Base-by-base conservation (phyloP, 2,888 invertebrate genomes). In the Macrophya annulata region DNA sequence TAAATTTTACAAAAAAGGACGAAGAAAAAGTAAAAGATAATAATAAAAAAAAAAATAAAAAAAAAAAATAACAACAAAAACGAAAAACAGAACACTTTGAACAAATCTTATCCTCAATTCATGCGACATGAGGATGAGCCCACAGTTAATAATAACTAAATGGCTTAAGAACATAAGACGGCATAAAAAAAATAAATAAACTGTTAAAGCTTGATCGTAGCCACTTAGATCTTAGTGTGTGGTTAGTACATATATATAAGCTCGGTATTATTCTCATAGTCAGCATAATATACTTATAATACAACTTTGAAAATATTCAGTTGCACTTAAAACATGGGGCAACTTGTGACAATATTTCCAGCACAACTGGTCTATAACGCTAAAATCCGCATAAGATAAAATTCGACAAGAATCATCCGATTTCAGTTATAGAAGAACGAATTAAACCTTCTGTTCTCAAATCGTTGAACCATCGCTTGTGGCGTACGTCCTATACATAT, bases 1-100 rank as follows among this genome's bases (percentile, higher is more conserved):
- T 87, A 86, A 87, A 88, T 86, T 87, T 87, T 71, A 87, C 84
- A 72, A 83, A 59, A 86, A 86, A 48, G 31, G 31, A 31, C 31
- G 3, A 31, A 25, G 15, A 45, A 74, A 45, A 71, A 37, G n/a
- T 15, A 74, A 74, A 74, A 74, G 5, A 43, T 8, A 43, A 45
- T 31, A 8, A 31, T 8, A 43, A 31, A 48, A 51, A 40, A 15
- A 31, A 65, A 68, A 68, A 25, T 10, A 31, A 25, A 72, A n/a
- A 21, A 21, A 43, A 45, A 74, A 43, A 45, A 37, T 55, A 77
- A 51, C 15, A 43, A 77, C 15, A 31, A 55, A 17, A 51, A 77
- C 48, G 55, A 77, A 59, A 62, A 81, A 81, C 79, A 59, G 31
- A 45, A 65, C 21, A 68, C 25, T 65, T 55, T n/a, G 82, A 82